Evolutionary conservation across 1,140 invertebrate genomes (phyloP), one percentile per base, ranked within the genome.

Genomic region (Andricus grossulariae): DNA sequence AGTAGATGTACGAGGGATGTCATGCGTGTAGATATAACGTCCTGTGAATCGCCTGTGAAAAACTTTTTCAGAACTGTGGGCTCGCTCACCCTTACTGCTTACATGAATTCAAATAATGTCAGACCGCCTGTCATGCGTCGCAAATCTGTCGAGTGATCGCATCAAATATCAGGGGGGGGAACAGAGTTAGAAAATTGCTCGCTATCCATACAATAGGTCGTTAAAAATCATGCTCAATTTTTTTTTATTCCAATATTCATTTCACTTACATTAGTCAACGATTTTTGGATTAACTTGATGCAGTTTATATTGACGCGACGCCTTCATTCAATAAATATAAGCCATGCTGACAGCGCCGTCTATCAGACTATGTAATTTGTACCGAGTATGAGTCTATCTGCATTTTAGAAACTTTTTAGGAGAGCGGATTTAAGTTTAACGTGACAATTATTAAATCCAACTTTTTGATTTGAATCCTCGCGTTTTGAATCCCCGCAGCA

Each of bases 51-150:
- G 60, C 25, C 25, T 66, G 60, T 66, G 60, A 66, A 66, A 66
- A 66, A 66, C 57, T 66, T 66, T 66, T 32, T 66, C 60, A 66
- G 60, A 66, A 66, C 60, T 66, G 60, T 45, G 60, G 32, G 60
- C 60, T 66, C 60, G 5, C 16, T 66, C 60, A 66, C 60, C 60
- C 60, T 66, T 66, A 32, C 25, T 32, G 25, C 25, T 32, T 32
- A 66, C 60, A 66, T 66, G 25, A 66, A 66, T 66, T 66, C 60
- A 66, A 66, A 66, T 66, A 66, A 66, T 66, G 25, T 66, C 32
- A 66, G 60, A 66, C 60, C 60, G 60, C 60, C 45, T 66, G 60
- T 45, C 60, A 66, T 32, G 60, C 60, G 60, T 45, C 25, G 60
- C 60, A 32, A 66, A 66, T 66, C 60, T 66, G 25, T 66, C 60